Base-by-base conservation (phyloP, 1,140 invertebrate species). In the Heliconius himera region DNA sequence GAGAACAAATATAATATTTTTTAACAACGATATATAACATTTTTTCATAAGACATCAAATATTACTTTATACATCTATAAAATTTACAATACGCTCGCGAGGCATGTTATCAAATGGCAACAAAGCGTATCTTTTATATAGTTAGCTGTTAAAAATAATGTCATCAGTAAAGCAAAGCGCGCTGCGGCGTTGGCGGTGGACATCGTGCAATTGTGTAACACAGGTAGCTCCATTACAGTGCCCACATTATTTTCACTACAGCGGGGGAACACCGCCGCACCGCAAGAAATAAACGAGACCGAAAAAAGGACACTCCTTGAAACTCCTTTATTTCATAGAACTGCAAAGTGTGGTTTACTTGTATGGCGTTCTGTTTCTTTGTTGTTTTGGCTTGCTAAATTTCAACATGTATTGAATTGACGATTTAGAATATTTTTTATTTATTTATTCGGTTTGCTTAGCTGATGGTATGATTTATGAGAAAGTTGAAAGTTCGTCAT, bases 301-400 rank as follows among this genome's bases (percentile, higher is more conserved):
- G 87, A 89, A 93, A 92, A 87, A 91, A 88, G 83, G 84, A 88
- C 85, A 91, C 86, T 89, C 90, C 88, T 89, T 90, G 87, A 90
- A 89, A 91, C 86, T 91, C 90, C 89, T 93, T 94, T 93, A 93
- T 92, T 92, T 89, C 85, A 89, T 90, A 86, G 87, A 87, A 92
- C 89, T 92, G 86, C 90, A 90, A 90, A 92, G 88, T 92, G 91
- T 85, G 90, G 87, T 93, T 93, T 94, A 94, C 91, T 94, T 94
- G 90, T 90, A 88, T 85, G 84, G 86, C 88, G 82, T 66, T 29
- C 26, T 29, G 60, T 66, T 66, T 29, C 26, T 66, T 66, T 29
- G 60, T 66, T 26, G 26, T 66, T 66, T 66, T 29, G 13, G 16
- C 29, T 66, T 60, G 56, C 11, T 66, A 9, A 3, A 66, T 13